Conservation (phyloP, 2,797 vertebrate species). For the Furcifer pardalis region DNA sequence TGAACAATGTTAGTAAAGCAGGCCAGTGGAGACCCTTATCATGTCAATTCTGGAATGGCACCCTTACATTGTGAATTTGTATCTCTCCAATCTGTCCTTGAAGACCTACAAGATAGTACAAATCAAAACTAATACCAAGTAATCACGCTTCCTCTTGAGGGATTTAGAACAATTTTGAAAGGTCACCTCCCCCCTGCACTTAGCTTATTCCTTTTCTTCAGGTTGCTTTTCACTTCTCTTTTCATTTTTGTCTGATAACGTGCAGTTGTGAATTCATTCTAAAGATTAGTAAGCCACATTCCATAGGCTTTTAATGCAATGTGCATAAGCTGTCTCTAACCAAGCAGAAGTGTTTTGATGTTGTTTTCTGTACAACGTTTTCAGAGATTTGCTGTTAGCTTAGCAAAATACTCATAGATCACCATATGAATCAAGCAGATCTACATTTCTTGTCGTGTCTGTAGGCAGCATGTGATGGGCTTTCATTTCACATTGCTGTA, state of each 20-base stretch:
- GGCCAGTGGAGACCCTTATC: neutral
- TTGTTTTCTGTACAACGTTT: neutral
- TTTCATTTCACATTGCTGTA: neutral
- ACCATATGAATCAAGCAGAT: neutral
- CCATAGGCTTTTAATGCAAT: neutral
- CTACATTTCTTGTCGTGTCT: neutral
- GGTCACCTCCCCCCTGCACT: neutral
- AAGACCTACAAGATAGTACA: conserved; percentile 19
- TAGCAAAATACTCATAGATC: neutral
- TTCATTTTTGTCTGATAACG: conserved; percentile 6
- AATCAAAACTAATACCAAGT: conserved; percentile 17
- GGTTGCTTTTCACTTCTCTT: neutral
- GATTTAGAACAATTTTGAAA: conserved; percentile 29
- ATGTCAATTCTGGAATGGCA: neutral
- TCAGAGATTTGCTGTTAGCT: neutral
- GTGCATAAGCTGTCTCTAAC: neutral
- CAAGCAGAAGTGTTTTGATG: neutral
- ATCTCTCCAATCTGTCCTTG: conserved; percentile 15
- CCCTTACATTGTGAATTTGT: neutral
- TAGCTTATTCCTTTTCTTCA: neutral
- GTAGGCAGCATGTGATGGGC: neutral
- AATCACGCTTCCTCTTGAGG: conserved; percentile 10
- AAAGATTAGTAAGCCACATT: neutral
- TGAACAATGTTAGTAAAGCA: neutral
- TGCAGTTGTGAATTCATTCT: conserved; percentile 10